Evolutionary conservation across 2,888 invertebrate genomes (phyloP).

Genomic region (Chrysina gloriosa): DNA sequence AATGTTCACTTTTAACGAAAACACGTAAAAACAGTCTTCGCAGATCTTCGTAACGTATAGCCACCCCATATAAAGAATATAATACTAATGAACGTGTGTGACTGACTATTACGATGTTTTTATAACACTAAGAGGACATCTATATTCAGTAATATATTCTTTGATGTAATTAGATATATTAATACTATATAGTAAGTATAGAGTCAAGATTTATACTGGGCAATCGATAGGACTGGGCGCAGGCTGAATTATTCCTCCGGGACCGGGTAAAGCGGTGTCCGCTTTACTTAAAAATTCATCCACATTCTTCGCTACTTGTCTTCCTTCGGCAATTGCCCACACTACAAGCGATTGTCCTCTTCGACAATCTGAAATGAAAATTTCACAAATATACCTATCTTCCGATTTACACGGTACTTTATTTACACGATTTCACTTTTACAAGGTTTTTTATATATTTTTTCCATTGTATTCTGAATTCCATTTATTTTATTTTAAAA

Average conservation of each 20-base stretch:
- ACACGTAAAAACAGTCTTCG: constrained; percentile 18
- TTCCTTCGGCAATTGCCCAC: constrained; percentile 97
- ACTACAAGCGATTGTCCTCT: constrained; percentile 99
- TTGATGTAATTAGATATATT: no score
- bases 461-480: no score
- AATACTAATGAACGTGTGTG: constrained; percentile 7
- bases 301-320: constrained; percentile 96
- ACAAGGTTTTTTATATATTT: no score
- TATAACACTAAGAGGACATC: no score
- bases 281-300: constrained; percentile 84
- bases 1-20: not conserved
- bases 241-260: constrained; percentile 86
- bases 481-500: no score
- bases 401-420: no score
- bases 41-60: constrained; percentile 17
- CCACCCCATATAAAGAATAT: constrained; percentile 5
- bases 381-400: no score
- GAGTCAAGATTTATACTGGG: constrained; percentile 54
- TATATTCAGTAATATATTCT: no score
- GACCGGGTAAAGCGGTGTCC: constrained; percentile 87
- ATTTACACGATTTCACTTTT: no score
- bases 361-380: constrained; percentile 83
- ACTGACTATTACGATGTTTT: constrained; percentile 1
- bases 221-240: constrained; percentile 54
- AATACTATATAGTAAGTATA: no score